Evolutionary conservation across 2,113 vertebrate species (phyloP).

Genomic region (Ammodramus savannarum): DNA sequence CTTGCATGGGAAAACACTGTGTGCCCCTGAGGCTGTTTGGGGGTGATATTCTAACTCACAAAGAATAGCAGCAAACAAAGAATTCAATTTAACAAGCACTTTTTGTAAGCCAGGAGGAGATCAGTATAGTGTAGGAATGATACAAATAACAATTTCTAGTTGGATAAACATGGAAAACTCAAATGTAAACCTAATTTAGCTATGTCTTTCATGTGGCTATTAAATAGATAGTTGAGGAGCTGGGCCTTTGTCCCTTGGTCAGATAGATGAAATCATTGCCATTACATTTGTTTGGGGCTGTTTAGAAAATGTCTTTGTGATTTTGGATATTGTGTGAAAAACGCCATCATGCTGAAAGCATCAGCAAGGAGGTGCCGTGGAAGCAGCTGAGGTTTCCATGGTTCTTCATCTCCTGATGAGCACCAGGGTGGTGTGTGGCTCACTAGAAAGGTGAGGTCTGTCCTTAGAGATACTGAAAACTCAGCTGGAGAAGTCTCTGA

Average conservation of each 20-base stretch:
- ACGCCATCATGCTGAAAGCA: background rate
- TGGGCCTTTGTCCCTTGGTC: background rate
- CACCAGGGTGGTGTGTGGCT: accelerated
- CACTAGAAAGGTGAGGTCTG: background rate
- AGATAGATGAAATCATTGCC: background rate
- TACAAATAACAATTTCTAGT: background rate
- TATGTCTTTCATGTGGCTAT: background rate
- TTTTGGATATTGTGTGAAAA: background rate
- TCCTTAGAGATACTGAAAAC: background rate
- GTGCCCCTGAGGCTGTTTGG: background rate
- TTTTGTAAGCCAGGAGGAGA: background rate
- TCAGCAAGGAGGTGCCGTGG: background rate
- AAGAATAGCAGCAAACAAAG: background rate
- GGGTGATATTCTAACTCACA: background rate
- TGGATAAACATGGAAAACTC: background rate
- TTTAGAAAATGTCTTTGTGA: background rate
- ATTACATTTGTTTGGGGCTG: background rate
- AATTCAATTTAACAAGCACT: background rate
- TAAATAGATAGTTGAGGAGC: background rate
- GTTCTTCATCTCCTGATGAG: background rate
- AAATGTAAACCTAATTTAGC: background rate
- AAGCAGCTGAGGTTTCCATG: accelerated
- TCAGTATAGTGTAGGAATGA: background rate
- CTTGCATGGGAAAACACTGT: accelerated
- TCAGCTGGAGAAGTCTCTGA: too few species aligned